Percentiles rank a stretch among this genome's conserved stretches.
These are phyloP conservation scores for Pseudococcus jackbeardsleyi DNA, from an alignment of 2,888 invertebrate species.

Conservation along the genomic window DNA sequence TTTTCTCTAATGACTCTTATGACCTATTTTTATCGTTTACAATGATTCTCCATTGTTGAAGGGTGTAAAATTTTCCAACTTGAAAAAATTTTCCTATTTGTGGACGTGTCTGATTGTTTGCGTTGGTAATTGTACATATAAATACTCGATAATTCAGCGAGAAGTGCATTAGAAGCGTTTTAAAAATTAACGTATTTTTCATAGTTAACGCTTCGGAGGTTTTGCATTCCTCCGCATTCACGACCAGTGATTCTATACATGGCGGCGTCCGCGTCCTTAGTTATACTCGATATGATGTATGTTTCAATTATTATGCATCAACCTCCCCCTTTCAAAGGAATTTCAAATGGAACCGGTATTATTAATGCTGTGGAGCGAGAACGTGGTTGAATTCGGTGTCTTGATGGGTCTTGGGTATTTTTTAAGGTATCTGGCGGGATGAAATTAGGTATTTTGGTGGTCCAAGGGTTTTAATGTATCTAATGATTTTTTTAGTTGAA, in stretches of 20 bases:
- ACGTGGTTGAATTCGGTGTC: background rate
- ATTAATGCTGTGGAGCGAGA: background rate
- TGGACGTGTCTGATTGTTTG: background rate
- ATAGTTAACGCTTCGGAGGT: constrained; percentile 22
- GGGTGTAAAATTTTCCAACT: background rate
- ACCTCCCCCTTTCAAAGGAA: constrained; percentile 36
- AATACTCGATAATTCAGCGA: constrained; percentile 12
- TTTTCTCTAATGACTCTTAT: background rate
- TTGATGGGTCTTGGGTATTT: background rate
- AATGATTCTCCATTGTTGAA: background rate
- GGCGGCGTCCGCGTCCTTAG: background rate
- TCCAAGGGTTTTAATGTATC: background rate
- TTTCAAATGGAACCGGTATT: constrained; percentile 36
- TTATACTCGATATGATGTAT: constrained; percentile 17
- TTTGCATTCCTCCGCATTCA: constrained; percentile 3
- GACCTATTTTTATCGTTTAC: background rate
- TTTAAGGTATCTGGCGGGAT: background rate
- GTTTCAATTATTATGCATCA: constrained; percentile 20
- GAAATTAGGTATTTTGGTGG: background rate
- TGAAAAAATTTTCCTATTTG: background rate
- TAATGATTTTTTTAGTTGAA: background rate
- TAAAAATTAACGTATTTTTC: constrained; percentile 34
- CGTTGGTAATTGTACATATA: background rate
- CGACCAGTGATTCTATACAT: constrained; percentile 5
- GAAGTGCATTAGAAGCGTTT: constrained; percentile 14